Percentiles rank a stretch among this genome's conserved stretches.
phyloP scores from a whole-genome alignment of 2,888 invertebrate species.

The Lottia scabra region DNA sequence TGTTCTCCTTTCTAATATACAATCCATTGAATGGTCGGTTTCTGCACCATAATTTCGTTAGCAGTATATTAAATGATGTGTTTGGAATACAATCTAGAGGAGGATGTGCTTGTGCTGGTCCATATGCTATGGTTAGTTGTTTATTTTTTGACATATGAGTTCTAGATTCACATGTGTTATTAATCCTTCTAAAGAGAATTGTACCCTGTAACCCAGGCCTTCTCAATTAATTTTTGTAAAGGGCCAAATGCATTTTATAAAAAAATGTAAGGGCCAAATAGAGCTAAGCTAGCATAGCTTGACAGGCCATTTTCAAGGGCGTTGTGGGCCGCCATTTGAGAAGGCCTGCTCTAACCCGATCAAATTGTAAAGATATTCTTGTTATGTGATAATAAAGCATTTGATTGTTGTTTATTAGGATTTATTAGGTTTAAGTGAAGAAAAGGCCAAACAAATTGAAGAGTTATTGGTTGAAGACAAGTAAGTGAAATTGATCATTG shows the following conservation, averaged over 20 bases:
- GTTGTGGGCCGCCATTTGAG: no score
- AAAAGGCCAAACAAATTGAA: slow-evolving; percentile 82
- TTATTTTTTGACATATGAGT: not conserved
- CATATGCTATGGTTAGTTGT: slow-evolving; percentile 76
- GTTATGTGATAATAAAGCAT: no score
- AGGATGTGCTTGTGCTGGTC: slow-evolving; percentile 79
- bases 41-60: slow-evolving; percentile 89
- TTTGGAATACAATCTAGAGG: slow-evolving; percentile 85
- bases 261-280: no score
- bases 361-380: no score
- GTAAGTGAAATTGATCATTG: slow-evolving; percentile 63
- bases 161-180: no score
- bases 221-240: no score
- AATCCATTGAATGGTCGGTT: slow-evolving; percentile 81
- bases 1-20: slow-evolving; percentile 87
- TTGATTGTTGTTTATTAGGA: slow-evolving; percentile 72
- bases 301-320: no score
- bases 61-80: slow-evolving; percentile 88
- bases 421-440: slow-evolving; percentile 84
- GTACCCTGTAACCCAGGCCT: no score
- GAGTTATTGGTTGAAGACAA: slow-evolving; percentile 77
- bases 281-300: no score
- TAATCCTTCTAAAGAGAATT: no score
- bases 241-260: no score
- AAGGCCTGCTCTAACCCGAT: no score